Evolutionary conservation across 2,797 vertebrate species (phyloP), one percentile per base, ranked within the genome.

Genomic region (Strix occidentalis): DNA sequence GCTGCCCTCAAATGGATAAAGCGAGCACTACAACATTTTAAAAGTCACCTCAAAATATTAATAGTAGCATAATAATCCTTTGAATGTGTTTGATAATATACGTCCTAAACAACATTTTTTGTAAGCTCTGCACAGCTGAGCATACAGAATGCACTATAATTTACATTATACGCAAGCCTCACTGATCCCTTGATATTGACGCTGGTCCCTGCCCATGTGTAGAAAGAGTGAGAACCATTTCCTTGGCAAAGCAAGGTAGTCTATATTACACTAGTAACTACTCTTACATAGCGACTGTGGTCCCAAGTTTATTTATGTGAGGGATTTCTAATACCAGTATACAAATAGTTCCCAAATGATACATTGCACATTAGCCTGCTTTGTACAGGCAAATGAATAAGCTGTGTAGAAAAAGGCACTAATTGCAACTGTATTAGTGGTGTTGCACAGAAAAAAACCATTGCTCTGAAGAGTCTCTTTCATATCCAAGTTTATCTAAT

Each of bases 1-100:
- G 76, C 95, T 96, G 98, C 98, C 98, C 97, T 98, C 97, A 96
- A 89, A 98, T 95, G 98, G 98, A 96, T 35, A 90, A 78, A 84
- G 65, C 2, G 7, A 90, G 91, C 45, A 98, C 6, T 98, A 89
- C 98, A 97, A 82, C 64, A 15, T 50, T 50, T 88, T 48, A 58
- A 25, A 92, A 91, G 24, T 51, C 41, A 81, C 37, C 28, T 70
- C 57, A 56, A 72, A 84, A 21, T 16, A 83, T 16, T 37, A 5
- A 2, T 1, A 68, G 29, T 17, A 87, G 35, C n/a, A 21, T 46
- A 57, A 76, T 16, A 71, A 68, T 57, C 23, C n/a, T 70, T 60
- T n/a, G 41, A 80, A 66, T 18, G 28, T 35, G 54, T 29, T 75
- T 87, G 7, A 58, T 54, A 24, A 85, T 20, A 51, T n/a, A 57